A percentile compares a stretch with the other conserved stretches of the same genome.
Conservation (phyloP, 1,140 invertebrate species). For the Bactericera cockerelli region DNA sequence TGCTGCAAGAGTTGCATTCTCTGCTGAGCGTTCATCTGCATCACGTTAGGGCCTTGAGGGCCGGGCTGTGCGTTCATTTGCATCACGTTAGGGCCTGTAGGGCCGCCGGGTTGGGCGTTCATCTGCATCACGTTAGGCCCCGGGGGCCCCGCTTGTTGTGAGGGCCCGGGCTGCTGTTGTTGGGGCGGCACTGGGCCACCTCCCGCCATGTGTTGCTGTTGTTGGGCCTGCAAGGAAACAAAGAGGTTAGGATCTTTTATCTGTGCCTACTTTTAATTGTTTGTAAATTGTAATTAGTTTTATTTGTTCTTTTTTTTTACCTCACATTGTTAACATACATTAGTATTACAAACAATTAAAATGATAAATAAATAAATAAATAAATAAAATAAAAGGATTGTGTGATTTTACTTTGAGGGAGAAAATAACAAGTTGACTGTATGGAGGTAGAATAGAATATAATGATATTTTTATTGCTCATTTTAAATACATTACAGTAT, state of each 20-base stretch:
- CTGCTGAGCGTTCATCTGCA: constrained; percentile 21
- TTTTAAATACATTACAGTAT: too few species aligned
- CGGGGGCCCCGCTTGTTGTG: constrained; percentile 31
- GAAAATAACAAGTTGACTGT: too few species aligned
- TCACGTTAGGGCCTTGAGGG: constrained; percentile 30
- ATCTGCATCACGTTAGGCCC: constrained; percentile 28
- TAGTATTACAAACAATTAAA: too few species aligned
- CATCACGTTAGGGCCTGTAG: constrained; percentile 30
- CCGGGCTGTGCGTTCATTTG: constrained; percentile 29
- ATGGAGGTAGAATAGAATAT: too few species aligned
- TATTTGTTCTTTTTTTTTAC: too few species aligned
- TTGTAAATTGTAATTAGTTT: too few species aligned
- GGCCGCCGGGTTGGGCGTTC: constrained; percentile 31
- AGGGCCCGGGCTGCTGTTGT: constrained; percentile 26
- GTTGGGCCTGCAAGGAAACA: constrained; percentile 32
- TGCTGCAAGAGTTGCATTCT: constrained; percentile 27
- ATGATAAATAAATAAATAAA: constrained; percentile 15
- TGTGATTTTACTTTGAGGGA: too few species aligned
- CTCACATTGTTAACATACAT: too few species aligned
- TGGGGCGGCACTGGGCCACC: constrained; percentile 25
- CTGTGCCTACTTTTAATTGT: too few species aligned
- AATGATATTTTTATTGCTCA: too few species aligned
- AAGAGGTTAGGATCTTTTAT: too few species aligned
- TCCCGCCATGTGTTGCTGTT: constrained; percentile 29
- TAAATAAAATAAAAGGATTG: constrained; percentile 16